Base-by-base conservation (phyloP, 2,113 vertebrate genomes). In the Gymnarchus niloticus region DNA sequence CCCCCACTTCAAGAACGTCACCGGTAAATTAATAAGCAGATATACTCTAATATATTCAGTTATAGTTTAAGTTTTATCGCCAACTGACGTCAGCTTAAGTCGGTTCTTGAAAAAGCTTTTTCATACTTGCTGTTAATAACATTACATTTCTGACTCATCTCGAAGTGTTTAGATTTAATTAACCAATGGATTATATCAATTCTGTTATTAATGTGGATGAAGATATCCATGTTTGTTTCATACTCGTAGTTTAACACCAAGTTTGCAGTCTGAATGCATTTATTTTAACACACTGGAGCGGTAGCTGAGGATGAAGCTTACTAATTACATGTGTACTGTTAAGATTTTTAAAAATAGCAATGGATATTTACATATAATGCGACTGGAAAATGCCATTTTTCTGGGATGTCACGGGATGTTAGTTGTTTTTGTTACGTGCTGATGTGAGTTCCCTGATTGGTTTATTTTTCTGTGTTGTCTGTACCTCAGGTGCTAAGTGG, bases 401-500 rank as follows among this genome's bases (percentile, higher is more conserved):
- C n/a, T n/a, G n/a, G n/a, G n/a, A n/a, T n/a, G n/a, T n/a, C n/a
- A n/a, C 37, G 28, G 61, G 61, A 69, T 69, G 61, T 37, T 37
- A 0, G 12, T 37, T 69, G 4, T 33, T 33, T 33, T 33, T 33
- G 6, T 25, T 17, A 69, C 19, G 10, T 33, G 61, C 61, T 5
- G 19, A 37, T 37, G 37, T 69, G 4, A 2, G 19, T 69, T 69
- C 37, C 33, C 33, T 17, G 61, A 69, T 69, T 37, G 61, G 14
- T 69, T 69, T 69, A 14, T 37, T 83, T 23, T 84, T 48, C 77
- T 0, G 83, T 61, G 90, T 0, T 90, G 88, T 90, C 85, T 92
- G 91, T 93, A 89, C 93, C 95, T 89, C 91, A 99, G 97, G 94
- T 80, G 94, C 92, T 65, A 95, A 93, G 90, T 98, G 97, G 97